Percentiles rank a stretch among this genome's conserved stretches.
Evolutionary conservation across 2,888 invertebrate species (phyloP).

Genomic region (Torymus texanus): DNA sequence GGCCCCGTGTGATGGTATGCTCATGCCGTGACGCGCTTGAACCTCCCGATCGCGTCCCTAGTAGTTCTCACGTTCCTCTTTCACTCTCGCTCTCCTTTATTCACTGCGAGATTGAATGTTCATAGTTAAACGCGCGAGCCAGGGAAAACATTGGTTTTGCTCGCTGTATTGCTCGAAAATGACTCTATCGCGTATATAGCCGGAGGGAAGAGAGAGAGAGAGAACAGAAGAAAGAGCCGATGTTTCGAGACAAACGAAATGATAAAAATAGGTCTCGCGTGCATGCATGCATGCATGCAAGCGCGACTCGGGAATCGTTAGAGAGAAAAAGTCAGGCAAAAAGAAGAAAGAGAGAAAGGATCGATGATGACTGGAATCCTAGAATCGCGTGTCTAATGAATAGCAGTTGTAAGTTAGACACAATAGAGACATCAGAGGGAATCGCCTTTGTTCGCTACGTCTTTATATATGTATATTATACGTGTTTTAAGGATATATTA

Average conservation of each 20-base stretch:
- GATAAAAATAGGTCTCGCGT: not conserved
- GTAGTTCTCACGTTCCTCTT: not conserved
- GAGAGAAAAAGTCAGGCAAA: too few relatives aligned
- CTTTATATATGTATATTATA: too few relatives aligned
- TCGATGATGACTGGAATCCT: not conserved
- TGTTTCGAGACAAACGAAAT: not conserved
- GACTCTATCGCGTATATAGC: slow-evolving; percentile 33
- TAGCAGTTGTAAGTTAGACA: not conserved
- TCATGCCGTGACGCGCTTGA: too few relatives aligned
- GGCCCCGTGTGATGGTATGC: too few relatives aligned
- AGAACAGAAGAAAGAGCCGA: not conserved
- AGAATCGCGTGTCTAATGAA: not conserved
- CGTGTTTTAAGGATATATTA: too few relatives aligned
- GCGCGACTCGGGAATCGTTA: too few relatives aligned
- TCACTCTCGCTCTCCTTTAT: slow-evolving; percentile 12
- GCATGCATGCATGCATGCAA: not conserved
- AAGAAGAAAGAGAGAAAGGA: not conserved
- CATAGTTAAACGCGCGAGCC: not conserved
- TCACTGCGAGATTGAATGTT: slow-evolving; percentile 8
- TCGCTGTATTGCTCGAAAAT: slow-evolving; percentile 19
- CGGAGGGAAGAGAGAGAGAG: not conserved
- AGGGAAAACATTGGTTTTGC: not conserved
- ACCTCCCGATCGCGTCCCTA: not conserved
- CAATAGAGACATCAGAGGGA: not conserved
- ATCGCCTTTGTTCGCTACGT: not conserved